phyloP scores from a whole-genome alignment of 2,113 vertebrate species.

The Mystacornis crossleyi region DNA sequence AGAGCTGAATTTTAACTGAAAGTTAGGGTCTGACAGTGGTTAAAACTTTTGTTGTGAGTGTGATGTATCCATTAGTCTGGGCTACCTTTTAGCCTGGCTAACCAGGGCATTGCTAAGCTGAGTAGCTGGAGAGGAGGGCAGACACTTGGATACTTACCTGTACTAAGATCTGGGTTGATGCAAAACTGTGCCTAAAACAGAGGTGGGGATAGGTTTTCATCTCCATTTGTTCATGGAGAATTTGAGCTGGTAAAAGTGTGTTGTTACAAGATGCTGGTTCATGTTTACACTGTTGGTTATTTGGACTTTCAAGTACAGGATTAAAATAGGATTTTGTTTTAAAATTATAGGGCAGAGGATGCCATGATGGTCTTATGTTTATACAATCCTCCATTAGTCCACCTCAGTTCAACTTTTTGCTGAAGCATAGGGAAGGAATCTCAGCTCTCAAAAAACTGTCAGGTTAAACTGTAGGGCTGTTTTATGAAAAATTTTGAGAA shows the following conservation, averaged over 20 bases:
- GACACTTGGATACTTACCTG: neutral
- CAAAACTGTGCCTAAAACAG: neutral
- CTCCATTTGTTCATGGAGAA: neutral
- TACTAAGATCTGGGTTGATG: neutral
- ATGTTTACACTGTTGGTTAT: neutral
- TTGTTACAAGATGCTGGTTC: neutral
- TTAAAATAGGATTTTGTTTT: neutral
- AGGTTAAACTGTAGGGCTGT: neutral
- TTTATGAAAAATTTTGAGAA: neutral
- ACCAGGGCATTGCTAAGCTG: neutral
- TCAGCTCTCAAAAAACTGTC: neutral
- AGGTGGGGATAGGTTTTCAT: neutral
- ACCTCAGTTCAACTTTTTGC: neutral
- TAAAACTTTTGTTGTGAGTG: neutral
- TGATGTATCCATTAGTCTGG: fast-evolving
- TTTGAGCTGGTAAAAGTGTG: neutral
- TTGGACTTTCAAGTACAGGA: neutral
- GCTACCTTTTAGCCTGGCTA: neutral
- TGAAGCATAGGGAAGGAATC: neutral
- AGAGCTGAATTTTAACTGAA: neutral
- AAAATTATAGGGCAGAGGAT: neutral
- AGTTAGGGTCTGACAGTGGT: neutral
- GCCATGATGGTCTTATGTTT: neutral
- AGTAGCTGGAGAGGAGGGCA: neutral
- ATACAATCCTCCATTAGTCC: neutral